phyloP scores from a whole-genome alignment of 1,140 invertebrate species.

The Leptinotarsa undecemlineata region DNA sequence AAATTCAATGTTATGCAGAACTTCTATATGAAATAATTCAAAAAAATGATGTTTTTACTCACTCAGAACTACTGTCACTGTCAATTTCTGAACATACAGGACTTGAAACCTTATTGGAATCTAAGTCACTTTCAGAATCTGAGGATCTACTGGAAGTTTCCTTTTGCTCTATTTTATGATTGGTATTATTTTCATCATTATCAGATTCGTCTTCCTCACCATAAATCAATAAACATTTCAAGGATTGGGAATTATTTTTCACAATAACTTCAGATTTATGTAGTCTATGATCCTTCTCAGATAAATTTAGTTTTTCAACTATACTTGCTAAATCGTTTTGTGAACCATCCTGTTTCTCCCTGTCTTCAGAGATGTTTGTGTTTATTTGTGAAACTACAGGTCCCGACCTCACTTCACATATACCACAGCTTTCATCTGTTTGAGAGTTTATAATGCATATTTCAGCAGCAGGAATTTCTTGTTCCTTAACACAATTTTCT shows the following conservation, averaged over 20 bases:
- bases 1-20: too few relatives aligned
- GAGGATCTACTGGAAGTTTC: background rate
- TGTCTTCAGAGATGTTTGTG: too few relatives aligned
- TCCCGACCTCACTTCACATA: too few relatives aligned
- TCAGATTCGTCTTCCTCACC: slow-evolving; percentile 30
- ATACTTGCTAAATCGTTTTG: background rate
- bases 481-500: too few relatives aligned
- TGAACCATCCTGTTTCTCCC: too few relatives aligned
- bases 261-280: slow-evolving; percentile 32
- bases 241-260: slow-evolving; percentile 33
- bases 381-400: too few relatives aligned
- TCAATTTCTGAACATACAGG: background rate
- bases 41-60: background rate
- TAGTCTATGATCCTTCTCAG: background rate
- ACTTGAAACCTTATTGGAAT: background rate
- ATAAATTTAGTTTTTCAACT: background rate
- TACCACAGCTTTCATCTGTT: too few relatives aligned
- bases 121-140: background rate
- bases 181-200: slow-evolving; percentile 5
- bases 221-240: slow-evolving; percentile 33
- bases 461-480: too few relatives aligned
- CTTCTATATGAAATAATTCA: too few relatives aligned
- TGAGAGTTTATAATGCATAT: too few relatives aligned
- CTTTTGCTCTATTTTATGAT: background rate
- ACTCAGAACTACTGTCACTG: background rate